These are phyloP conservation scores for Platichthys stellatus DNA, from an alignment of 2,113 vertebrate genomes.

Conservation along the genomic window DNA sequence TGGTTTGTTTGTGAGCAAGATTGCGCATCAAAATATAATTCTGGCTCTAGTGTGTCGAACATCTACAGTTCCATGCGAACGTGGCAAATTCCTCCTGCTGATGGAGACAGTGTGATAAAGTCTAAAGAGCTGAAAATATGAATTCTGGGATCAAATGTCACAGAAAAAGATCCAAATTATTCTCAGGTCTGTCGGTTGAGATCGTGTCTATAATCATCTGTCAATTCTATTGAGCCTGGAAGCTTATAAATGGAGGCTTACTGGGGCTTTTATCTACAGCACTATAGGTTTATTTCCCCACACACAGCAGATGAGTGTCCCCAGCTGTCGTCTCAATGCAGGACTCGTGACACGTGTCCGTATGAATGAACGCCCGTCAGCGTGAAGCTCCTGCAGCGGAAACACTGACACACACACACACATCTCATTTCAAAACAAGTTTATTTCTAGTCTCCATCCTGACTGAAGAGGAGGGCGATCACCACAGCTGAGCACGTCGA, in stretches of 20 bases:
- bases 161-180: too few relatives aligned
- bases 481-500: slow-evolving; percentile 14
- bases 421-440: slow-evolving; percentile 56
- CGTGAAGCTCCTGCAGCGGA: not conserved
- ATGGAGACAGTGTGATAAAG: too few relatives aligned
- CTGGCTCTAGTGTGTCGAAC: too few relatives aligned
- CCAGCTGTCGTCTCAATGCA: slow-evolving; percentile 11
- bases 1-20: too few relatives aligned
- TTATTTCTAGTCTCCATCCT: slow-evolving; percentile 63
- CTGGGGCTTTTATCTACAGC: slow-evolving; percentile 3
- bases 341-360: not conserved
- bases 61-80: too few relatives aligned
- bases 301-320: not conserved
- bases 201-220: not conserved
- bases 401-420: not conserved
- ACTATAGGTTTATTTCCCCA: slow-evolving; percentile 6
- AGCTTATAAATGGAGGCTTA: slow-evolving; percentile 14
- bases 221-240: too few relatives aligned
- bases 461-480: slow-evolving; percentile 16
- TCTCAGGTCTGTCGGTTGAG: not conserved
- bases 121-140: too few relatives aligned
- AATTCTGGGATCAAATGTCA: too few relatives aligned
- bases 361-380: slow-evolving; percentile 18
- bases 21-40: too few relatives aligned
- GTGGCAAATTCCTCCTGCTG: too few relatives aligned